A percentile compares a stretch with the other conserved stretches of the same genome.
These are phyloP conservation scores for Nomia melanderi DNA, from an alignment of 1,140 invertebrate genomes.

Conservation along the genomic window DNA sequence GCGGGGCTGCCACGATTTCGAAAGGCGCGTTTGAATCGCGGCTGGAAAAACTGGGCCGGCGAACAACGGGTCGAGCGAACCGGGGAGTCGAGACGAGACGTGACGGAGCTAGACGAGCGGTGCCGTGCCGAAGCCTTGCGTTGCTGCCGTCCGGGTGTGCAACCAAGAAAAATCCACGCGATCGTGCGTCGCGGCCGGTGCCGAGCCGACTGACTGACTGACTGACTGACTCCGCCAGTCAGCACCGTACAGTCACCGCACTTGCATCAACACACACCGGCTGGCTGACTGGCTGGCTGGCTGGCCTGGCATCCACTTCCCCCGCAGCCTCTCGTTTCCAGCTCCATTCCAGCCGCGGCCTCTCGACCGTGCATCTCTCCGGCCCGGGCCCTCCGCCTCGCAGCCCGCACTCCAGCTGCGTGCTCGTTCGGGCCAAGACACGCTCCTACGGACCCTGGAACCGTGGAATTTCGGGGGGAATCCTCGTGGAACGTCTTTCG, in stretches of 20 bases:
- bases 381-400: slow-evolving; percentile 10
- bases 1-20: not conserved
- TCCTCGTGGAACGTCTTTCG: not conserved
- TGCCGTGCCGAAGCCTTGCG: not conserved
- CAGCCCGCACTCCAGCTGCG: slow-evolving; percentile 8
- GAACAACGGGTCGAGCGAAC: not conserved
- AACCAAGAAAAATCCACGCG: slow-evolving; percentile 36
- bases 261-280: slow-evolving; percentile 66
- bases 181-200: slow-evolving; percentile 68
- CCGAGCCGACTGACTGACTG: slow-evolving; percentile 74
- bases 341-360: slow-evolving; percentile 57
- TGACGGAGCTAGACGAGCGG: not conserved
- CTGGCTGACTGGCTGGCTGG: too few species aligned
- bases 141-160: not conserved
- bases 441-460: not conserved
- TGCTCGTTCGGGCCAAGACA: not conserved
- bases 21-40: not conserved
- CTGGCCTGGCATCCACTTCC: slow-evolving; percentile 49
- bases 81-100: not conserved
- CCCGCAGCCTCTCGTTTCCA: slow-evolving; percentile 63
- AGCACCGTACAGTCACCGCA: slow-evolving; percentile 62
- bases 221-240: slow-evolving; percentile 67
- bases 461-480: slow-evolving; percentile 5
- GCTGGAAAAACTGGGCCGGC: not conserved
- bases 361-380: slow-evolving; percentile 43